Conservation (phyloP, 2,888 invertebrate species). For the Leucoma salicis region DNA sequence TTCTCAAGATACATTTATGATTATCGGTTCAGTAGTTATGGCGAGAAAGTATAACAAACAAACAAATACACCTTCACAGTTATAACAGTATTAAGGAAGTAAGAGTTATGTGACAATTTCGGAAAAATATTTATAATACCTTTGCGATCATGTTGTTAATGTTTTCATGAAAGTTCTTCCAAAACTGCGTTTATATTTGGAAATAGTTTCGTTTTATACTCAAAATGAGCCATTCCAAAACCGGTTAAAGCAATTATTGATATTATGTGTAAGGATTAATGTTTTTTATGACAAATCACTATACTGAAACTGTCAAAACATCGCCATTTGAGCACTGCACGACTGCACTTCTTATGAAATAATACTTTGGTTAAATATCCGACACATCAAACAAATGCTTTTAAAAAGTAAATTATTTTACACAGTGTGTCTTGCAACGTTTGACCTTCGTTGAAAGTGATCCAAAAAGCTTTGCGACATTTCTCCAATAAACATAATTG, state of each 20-base stretch:
- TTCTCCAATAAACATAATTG: background rate
- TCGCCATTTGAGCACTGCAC: slow-evolving; percentile 18
- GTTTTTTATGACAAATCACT: background rate
- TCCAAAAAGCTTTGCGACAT: background rate
- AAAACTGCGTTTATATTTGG: slow-evolving; percentile 39
- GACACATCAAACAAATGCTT: slow-evolving; percentile 24
- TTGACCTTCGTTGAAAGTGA: slow-evolving; percentile 18
- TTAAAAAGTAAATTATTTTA: background rate
- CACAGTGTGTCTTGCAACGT: background rate
- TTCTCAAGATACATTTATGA: too few relatives aligned
- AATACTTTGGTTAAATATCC: slow-evolving; percentile 19
- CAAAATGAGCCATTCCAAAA: slow-evolving; percentile 38
- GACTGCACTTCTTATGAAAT: slow-evolving; percentile 6
- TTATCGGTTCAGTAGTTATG: too few relatives aligned
- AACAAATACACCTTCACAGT: too few relatives aligned
- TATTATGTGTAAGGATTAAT: slow-evolving; percentile 29
- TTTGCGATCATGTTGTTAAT: slow-evolving; percentile 45
- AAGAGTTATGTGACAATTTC: too few relatives aligned
- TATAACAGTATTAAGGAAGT: too few relatives aligned
- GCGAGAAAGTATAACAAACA: too few relatives aligned
- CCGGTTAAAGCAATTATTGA: slow-evolving; percentile 30
- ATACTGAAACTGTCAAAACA: background rate
- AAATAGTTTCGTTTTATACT: slow-evolving; percentile 51
- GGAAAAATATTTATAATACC: slow-evolving; percentile 24
- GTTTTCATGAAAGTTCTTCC: slow-evolving; percentile 37